Percentiles rank a stretch among this genome's conserved stretches.
phyloP scores from a whole-genome alignment of 2,888 invertebrate species.

The Cenopis cana region DNA sequence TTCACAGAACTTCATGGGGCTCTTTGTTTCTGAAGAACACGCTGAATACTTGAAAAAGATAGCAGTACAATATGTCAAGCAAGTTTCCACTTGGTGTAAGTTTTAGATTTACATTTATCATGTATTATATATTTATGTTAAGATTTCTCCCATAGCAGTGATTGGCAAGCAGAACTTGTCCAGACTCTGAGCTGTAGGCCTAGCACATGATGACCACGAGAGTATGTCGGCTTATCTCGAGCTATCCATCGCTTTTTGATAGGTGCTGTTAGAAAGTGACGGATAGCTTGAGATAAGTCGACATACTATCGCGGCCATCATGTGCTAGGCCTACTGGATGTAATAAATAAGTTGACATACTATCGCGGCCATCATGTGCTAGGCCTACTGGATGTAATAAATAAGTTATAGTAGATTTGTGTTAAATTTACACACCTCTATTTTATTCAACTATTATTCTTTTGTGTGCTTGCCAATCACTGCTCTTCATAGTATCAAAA shows the following conservation, averaged over 20 bases:
- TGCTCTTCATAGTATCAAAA: background rate
- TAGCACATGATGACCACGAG: too few relatives aligned
- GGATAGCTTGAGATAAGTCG: too few relatives aligned
- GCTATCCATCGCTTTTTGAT: too few relatives aligned
- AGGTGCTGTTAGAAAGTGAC: too few relatives aligned
- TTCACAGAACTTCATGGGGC: constrained; percentile 95
- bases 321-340: too few relatives aligned
- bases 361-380: too few relatives aligned
- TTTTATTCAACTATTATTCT: background rate
- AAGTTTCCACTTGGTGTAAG: constrained; percentile 91
- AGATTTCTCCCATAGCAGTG: background rate
- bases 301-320: too few relatives aligned
- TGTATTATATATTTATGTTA: background rate
- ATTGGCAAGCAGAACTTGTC: background rate
- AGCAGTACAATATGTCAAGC: constrained; percentile 92
- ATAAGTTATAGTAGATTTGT: too few relatives aligned
- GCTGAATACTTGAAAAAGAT: constrained; percentile 92
- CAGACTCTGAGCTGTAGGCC: background rate
- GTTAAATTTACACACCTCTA: too few relatives aligned
- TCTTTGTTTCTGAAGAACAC: constrained; percentile 93
- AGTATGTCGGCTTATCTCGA: too few relatives aligned
- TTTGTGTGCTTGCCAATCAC: background rate
- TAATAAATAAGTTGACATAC: too few relatives aligned
- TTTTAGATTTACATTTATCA: constrained; percentile 1
- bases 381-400: background rate